A percentile compares a stretch with the other conserved stretches of the same genome.
Conservation (phyloP, 2,113 vertebrate species). For the Oreochromis niloticus region DNA sequence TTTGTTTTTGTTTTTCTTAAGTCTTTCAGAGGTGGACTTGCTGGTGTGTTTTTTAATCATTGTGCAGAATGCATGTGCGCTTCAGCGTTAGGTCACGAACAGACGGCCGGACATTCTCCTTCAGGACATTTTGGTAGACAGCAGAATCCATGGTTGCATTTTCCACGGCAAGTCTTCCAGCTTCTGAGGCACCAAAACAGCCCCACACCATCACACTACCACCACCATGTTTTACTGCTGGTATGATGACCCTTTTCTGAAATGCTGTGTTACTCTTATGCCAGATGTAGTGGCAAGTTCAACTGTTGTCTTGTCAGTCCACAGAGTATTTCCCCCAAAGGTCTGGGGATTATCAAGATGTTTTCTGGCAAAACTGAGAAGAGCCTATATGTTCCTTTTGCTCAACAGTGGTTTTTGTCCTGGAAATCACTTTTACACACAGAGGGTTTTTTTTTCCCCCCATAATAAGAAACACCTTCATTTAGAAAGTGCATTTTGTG, state of each 20-base stretch:
- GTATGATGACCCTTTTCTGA: background rate
- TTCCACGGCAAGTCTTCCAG: too few species aligned
- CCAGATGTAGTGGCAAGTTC: background rate
- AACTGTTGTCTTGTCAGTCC: background rate
- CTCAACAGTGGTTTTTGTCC: background rate
- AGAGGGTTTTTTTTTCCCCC: fast-evolving
- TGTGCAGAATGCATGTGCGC: too few species aligned
- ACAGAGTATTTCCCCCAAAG: background rate
- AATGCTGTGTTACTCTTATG: background rate
- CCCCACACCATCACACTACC: too few species aligned
- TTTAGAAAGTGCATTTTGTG: background rate
- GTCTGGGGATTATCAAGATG: background rate
- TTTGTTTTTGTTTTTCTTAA: too few species aligned
- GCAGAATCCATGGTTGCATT: too few species aligned
- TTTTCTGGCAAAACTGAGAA: background rate
- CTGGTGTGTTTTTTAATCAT: too few species aligned
- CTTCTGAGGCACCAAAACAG: too few species aligned
- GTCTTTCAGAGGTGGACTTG: too few species aligned
- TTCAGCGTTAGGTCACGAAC: too few species aligned
- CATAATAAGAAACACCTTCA: background rate
- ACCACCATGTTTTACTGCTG: too few species aligned
- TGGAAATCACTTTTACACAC: background rate
- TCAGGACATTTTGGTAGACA: too few species aligned
- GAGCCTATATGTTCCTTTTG: background rate
- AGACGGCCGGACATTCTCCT: too few species aligned